phyloP scores from a whole-genome alignment of 2,113 vertebrate species.

The Antechinus stuartii region DNA sequence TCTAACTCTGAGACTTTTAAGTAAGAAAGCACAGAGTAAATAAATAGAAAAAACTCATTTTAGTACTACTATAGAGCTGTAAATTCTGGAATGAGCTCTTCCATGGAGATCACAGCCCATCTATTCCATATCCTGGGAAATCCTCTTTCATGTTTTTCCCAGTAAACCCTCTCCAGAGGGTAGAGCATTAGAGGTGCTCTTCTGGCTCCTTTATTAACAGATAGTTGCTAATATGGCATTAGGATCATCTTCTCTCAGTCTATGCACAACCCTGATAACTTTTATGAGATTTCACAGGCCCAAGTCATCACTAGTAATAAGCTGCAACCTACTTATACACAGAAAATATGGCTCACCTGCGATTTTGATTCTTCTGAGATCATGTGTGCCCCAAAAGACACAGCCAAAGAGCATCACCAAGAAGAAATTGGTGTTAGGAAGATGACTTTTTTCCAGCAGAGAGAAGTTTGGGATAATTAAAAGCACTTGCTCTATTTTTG shows the following conservation, averaged over 20 bases:
- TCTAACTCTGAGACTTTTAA: conserved; percentile 70
- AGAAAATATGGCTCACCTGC: background rate
- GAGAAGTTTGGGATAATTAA: background rate
- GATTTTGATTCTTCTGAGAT: background rate
- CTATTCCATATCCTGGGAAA: background rate
- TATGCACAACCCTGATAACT: background rate
- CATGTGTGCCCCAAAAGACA: background rate
- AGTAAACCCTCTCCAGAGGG: background rate
- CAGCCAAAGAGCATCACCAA: background rate
- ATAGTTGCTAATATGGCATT: background rate
- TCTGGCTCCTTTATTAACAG: background rate
- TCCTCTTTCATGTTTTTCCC: background rate
- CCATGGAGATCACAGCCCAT: background rate
- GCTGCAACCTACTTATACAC: background rate
- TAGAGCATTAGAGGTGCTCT: background rate
- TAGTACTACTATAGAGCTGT: background rate
- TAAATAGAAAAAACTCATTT: conserved; percentile 24
- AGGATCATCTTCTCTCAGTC: background rate
- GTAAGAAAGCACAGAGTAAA: conserved; percentile 27
- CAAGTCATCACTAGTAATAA: background rate
- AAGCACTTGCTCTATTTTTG: background rate
- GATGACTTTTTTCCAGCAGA: background rate
- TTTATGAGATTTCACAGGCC: background rate
- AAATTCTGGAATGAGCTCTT: background rate
- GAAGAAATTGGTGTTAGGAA: background rate